Percentiles rank a stretch among this genome's conserved stretches.
Evolutionary conservation across 1,140 invertebrate species (phyloP).

Genomic region (Orius insidiosus): DNA sequence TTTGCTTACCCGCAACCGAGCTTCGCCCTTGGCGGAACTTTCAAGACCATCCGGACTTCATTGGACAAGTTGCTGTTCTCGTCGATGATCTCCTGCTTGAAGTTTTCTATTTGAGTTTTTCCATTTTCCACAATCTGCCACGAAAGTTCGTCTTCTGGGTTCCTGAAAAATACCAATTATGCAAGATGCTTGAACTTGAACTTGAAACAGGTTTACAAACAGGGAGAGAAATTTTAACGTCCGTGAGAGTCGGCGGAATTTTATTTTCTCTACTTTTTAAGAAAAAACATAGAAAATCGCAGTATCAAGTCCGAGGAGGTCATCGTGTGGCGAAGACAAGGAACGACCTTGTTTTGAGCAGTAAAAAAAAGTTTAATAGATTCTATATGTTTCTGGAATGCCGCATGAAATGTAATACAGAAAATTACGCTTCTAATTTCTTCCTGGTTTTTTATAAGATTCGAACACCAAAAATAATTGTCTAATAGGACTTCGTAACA

Average conservation of each 20-base stretch:
- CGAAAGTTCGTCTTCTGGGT: slow-evolving; percentile 48
- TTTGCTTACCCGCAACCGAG: slow-evolving; percentile 41
- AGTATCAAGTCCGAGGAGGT: neutral
- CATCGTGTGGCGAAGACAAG: neutral
- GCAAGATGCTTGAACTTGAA: neutral
- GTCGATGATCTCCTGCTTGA: slow-evolving; percentile 13
- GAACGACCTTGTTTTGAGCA: neutral
- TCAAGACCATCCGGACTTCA: slow-evolving; percentile 40
- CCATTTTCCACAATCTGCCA: slow-evolving; percentile 49
- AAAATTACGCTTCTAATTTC: neutral
- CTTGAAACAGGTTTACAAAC: neutral
- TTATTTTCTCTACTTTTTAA: slow-evolving; percentile 1
- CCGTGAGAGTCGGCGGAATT: neutral
- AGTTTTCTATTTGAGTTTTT: slow-evolving; percentile 19
- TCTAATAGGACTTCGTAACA: too few species aligned
- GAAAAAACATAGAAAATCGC: neutral
- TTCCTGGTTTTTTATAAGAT: slow-evolving; percentile 5
- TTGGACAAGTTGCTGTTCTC: slow-evolving; percentile 1
- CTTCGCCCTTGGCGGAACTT: slow-evolving; percentile 45
- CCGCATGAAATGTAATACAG: neutral
- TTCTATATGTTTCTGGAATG: neutral
- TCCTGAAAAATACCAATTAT: slow-evolving; percentile 26
- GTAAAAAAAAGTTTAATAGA: neutral
- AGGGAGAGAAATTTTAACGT: neutral
- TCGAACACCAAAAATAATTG: too few species aligned